Evolutionary conservation across 2,797 vertebrate genomes (phyloP), one percentile per base, ranked within the genome.

Genomic region (Dermochelys coriacea): DNA sequence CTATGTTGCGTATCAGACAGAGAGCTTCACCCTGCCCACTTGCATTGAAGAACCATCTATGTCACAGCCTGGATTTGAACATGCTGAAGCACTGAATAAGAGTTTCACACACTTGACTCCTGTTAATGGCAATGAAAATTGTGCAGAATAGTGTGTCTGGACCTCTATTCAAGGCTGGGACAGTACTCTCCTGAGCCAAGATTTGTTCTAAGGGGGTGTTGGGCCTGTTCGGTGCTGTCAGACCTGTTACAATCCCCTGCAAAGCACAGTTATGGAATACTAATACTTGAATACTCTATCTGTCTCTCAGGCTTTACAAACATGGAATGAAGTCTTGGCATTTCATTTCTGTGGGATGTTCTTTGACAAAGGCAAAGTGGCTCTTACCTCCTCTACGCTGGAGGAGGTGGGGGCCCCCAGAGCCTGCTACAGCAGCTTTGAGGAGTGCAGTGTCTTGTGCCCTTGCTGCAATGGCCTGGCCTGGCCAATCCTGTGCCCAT

Each of bases 1-100:
- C 14, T 49, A 45, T 31, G 54, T 11, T 45, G 5, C 19, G 3
- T 59, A 29, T 25, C 55, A 7, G 23, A 47, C 49, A 86, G 47
- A 47, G 25, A 37, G 27, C 19, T 80, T 41, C 55, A 34, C 80
- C 31, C 51, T 15, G 41, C 8, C 21, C 8, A 41, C 10, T 8
- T 0, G 0, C 2, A 2, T 19, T 25, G 87, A 27, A 75, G 47
- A 86, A 45, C n/a, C 27, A 23, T n/a, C n/a, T 37, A 12, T 5
- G 64, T 41, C 64, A 37, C 34, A 34, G 8, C 31, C 8, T 8
- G 34, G 31, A 64, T 64, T 64, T 64, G 61, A 18, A n/a, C 34
- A n/a, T n/a, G 34, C 61, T 64, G 61, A 64, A n/a, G 34, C n/a
- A 71, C n/a, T 19, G 61, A 64, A 64, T 23, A 45, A 45, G n/a